A percentile compares a stretch with the other conserved stretches of the same genome.
Evolutionary conservation across 2,888 invertebrate species (phyloP).

Genomic region (Trichopria drosophilae): DNA sequence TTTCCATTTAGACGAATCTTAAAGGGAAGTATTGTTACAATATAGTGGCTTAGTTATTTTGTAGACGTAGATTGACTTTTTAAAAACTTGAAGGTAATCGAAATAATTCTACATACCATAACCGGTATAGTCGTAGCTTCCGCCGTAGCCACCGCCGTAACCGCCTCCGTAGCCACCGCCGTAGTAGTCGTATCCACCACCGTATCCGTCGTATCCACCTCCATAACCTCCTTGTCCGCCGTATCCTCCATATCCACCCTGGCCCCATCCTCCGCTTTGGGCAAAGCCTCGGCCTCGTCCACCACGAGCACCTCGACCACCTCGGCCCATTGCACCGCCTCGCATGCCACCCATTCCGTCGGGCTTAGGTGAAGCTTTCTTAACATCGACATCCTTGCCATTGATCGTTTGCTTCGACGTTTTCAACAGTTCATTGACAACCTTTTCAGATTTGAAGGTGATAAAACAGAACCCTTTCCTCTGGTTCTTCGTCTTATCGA

Average conservation of each 20-base stretch:
- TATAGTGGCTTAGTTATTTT: no score
- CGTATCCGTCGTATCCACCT: slow-evolving; percentile 76
- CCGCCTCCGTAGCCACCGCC: slow-evolving; percentile 72
- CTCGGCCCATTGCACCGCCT: slow-evolving; percentile 63
- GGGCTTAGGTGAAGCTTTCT: slow-evolving; percentile 90
- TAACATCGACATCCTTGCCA: slow-evolving; percentile 93
- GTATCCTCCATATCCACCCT: slow-evolving; percentile 67
- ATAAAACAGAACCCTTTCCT: slow-evolving; percentile 97
- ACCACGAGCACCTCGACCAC: slow-evolving; percentile 72
- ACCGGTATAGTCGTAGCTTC: slow-evolving; percentile 80
- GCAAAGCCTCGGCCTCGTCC: slow-evolving; percentile 59
- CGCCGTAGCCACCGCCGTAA: slow-evolving; percentile 79
- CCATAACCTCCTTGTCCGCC: slow-evolving; percentile 72
- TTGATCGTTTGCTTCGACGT: slow-evolving; percentile 91
- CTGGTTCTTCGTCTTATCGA: slow-evolving; percentile 95
- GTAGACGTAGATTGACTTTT: no score
- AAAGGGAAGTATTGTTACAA: no score
- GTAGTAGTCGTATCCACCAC: slow-evolving; percentile 69
- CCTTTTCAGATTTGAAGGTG: slow-evolving; percentile 94
- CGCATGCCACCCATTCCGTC: slow-evolving; percentile 71
- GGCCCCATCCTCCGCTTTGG: slow-evolving; percentile 66
- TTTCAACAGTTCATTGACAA: slow-evolving; percentile 87
- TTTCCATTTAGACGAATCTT: no score
- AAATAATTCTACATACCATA: no score
- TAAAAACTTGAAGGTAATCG: no score